Evolutionary conservation across 2,113 vertebrate species (phyloP).

Genomic region (Orthonyx spaldingii): DNA sequence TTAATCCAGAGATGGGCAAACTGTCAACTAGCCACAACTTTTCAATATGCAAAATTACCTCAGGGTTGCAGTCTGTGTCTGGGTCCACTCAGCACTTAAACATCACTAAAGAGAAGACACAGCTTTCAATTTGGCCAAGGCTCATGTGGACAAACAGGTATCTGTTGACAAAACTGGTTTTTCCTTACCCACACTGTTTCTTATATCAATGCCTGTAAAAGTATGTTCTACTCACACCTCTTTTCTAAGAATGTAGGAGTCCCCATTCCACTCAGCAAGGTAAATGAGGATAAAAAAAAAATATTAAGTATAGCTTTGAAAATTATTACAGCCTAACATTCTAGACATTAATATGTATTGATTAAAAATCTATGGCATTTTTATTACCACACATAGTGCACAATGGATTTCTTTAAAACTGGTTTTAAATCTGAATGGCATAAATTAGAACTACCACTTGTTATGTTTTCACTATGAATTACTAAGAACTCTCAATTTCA

Average conservation of each 20-base stretch:
- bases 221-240: not conserved
- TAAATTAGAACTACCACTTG: not conserved
- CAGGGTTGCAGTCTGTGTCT: not conserved
- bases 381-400: not conserved
- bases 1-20: not conserved
- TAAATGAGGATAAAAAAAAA: not conserved
- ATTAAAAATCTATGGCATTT: not conserved
- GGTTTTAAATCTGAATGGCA: not conserved
- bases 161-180: not conserved
- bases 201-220: not conserved
- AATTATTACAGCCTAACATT: not conserved
- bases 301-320: not conserved
- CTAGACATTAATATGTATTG: not conserved
- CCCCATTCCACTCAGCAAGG: not conserved
- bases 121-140: not conserved
- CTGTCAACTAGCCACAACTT: not conserved
- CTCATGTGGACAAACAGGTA: not conserved
- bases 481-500: not conserved
- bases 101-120: not conserved
- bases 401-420: not conserved
- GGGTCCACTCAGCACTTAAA: not conserved
- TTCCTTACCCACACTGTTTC: not conserved
- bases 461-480: not conserved
- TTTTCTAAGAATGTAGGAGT: not conserved
- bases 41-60: not conserved